Percentiles rank a stretch among this genome's conserved stretches.
Conservation (phyloP, 2,888 invertebrate species). For the Eupithecia vulgata region DNA sequence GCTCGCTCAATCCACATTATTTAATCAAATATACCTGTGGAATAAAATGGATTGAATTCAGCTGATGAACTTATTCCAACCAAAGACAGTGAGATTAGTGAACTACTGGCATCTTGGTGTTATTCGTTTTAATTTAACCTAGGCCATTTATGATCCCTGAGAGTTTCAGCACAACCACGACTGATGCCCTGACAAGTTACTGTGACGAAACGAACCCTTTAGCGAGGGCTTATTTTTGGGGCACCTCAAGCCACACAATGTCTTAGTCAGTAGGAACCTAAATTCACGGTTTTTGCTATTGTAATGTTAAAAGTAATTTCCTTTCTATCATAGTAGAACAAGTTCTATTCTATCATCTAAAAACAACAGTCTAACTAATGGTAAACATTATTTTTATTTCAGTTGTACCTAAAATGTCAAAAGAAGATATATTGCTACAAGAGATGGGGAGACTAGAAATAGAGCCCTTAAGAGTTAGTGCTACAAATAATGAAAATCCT, state of each 20-base stretch:
- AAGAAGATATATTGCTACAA: constrained; percentile 79
- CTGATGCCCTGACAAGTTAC: neutral
- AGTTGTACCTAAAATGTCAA: constrained; percentile 64
- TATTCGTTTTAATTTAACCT: neutral
- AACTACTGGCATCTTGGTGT: neutral
- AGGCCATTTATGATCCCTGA: neutral
- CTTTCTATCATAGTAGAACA: neutral
- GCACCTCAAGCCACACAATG: neutral
- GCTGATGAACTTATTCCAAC: neutral
- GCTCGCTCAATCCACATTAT: neutral
- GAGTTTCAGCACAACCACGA: neutral
- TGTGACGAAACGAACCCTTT: neutral
- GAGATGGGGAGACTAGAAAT: constrained; percentile 84
- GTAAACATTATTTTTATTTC: constrained; percentile 29
- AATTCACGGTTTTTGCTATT: neutral
- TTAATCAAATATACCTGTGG: neutral
- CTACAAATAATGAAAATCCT: constrained; percentile 65
- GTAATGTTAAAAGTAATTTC: neutral
- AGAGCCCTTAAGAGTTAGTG: constrained; percentile 69
- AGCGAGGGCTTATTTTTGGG: neutral
- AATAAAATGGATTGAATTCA: neutral
- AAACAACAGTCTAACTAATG: neutral
- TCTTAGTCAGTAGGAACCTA: neutral
- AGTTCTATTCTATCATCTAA: neutral
- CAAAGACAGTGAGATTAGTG: neutral